Evolutionary conservation across 2,113 vertebrate species (phyloP), one percentile per base, ranked within the genome.

Genomic region (Australoheros scitulus): DNA sequence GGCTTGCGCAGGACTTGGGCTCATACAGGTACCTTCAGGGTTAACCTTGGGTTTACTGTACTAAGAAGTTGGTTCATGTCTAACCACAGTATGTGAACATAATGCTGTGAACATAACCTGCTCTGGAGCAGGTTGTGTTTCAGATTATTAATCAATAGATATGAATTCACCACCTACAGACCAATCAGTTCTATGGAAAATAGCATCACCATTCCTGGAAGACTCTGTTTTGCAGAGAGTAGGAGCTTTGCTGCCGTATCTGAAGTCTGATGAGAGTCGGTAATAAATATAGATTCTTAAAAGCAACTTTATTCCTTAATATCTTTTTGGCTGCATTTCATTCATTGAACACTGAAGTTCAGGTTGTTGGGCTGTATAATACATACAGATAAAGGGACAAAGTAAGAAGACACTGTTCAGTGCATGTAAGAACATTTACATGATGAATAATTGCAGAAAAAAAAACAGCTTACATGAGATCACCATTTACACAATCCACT

Each of bases 401-500:
- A 17, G 50, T 41, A 29, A 38, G 29, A 57, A 32, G 36, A 26
- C 36, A 7, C 36, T 38, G 52, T 70, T 29, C 36, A 36, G 68
- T 79, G n/a, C 61, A 43, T 29, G 18, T n/a, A 22, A 57, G 32
- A 75, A 7, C 61, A 79, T 79, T 83, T 79, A 63, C 43, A 68
- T 56, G 24, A 70, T 83, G 79, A 81, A 80, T 36, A 34, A 59
- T 70, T 83, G 76, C 61, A 61, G n/a, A 41, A 43, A 14, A 79
- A 87, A 29, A 29, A 29, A 29, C 29, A 88, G 26, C 79, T 83
- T 86, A 84, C 43, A 52, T 3, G 32, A 60, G 36, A 74, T 87
- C 74, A 81, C 57, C 14, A 52, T 84, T 63, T 87, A 82, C 81
- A 84, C 52, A 80, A 77, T 83, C 61, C 80, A 81, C 60, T 63